Base-by-base conservation (phyloP, 2,888 invertebrate genomes). In the Cremastinae sp. region DNA sequence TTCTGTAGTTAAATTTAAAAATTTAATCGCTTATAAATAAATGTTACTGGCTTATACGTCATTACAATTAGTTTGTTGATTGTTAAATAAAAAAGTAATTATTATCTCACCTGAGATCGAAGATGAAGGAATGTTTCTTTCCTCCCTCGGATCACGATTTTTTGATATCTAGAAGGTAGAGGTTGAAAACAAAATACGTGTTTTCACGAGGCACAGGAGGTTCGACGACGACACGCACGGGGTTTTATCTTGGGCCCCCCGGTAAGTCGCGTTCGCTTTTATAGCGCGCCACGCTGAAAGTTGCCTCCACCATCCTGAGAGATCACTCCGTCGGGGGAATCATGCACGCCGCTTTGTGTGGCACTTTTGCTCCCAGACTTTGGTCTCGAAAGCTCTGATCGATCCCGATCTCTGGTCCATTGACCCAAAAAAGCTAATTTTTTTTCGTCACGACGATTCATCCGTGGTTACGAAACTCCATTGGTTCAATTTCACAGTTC, bases 221-320 rank as follows among this genome's bases (percentile, higher is more conserved):
- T 80, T 84, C 83, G 76, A 69, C 81, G 84, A 85, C 85, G 80
- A 86, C 86, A 85, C 86, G 83, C 89, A 83, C 87, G 83, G 85
- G 86, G 80, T 89, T 70, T 88, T 87, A 88, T 89, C 87, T 86
- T 83, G 82, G 84, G 85, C 84, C 83, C 83, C 75, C 85, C 87
- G 84, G 82, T 83, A 80, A 81, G 85, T 82, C 70, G 76, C 88
- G 83, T 86, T 88, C 88, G 83, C 87, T 89, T 89, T 89, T 89
- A 89, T 89, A 89, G 87, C 84, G 83, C 82, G 83, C 80, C 81
- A 82, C 84, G 82, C 87, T 88, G 89, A 88, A 88, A 89, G 86
- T 88, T 87, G 81, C 88, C 86, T 87, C 88, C 87, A 85, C 87
- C 85, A 84, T 78, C 74, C 80, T 71, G 83, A 80, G 75, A 75